A percentile compares a stretch with the other conserved stretches of the same genome.
phyloP scores from a whole-genome alignment of 2,888 invertebrate genomes.

The Drosophila prolongata region DNA sequence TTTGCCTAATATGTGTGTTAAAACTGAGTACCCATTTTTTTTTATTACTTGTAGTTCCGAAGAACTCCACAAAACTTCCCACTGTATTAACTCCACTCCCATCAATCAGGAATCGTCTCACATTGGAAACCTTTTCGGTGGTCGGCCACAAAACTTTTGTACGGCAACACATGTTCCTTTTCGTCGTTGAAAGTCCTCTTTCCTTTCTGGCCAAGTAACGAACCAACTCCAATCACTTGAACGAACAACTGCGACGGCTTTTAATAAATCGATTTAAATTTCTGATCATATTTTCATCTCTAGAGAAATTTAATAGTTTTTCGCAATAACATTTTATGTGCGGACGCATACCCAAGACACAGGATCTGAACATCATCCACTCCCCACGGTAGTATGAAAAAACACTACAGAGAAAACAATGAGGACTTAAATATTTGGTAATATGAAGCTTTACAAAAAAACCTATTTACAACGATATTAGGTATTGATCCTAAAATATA shows the following conservation, averaged over 20 bases:
- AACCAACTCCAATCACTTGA: slow-evolving; percentile 43
- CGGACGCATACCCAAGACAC: slow-evolving; percentile 31
- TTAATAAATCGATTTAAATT: slow-evolving; percentile 83
- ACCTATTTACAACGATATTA: too few species aligned
- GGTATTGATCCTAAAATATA: too few species aligned
- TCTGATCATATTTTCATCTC: slow-evolving; percentile 82
- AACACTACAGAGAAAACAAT: not conserved
- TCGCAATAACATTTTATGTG: slow-evolving; percentile 72
- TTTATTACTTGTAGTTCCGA: not conserved
- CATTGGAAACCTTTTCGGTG: slow-evolving; percentile 33
- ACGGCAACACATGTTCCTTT: slow-evolving; percentile 62
- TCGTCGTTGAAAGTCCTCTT: slow-evolving; percentile 32
- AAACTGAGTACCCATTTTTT: too few species aligned
- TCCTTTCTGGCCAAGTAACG: slow-evolving; percentile 5
- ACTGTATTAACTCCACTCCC: slow-evolving; percentile 11
- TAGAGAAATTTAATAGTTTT: slow-evolving; percentile 80
- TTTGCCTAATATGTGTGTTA: too few species aligned
- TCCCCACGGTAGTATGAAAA: slow-evolving; percentile 10
- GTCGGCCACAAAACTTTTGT: slow-evolving; percentile 51
- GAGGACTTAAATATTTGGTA: too few species aligned
- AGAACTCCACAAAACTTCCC: not conserved
- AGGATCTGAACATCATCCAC: slow-evolving; percentile 27
- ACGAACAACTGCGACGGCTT: slow-evolving; percentile 58
- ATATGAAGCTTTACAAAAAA: too few species aligned
- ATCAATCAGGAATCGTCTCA: slow-evolving; percentile 17